Base-by-base conservation (phyloP, 2,113 vertebrate genomes). In the Apodemus sylvaticus region DNA sequence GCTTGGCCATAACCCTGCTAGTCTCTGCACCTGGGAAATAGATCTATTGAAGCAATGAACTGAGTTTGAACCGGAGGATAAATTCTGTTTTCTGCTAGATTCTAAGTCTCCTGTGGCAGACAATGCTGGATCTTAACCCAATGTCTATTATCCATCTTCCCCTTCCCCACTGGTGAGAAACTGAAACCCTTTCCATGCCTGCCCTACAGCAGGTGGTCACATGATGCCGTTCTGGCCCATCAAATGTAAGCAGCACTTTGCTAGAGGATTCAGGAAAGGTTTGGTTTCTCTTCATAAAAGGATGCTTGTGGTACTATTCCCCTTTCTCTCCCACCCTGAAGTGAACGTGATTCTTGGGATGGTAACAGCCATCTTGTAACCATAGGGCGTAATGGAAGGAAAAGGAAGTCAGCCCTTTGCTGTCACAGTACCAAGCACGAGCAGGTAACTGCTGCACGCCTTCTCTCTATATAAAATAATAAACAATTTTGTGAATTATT, bases 261-360 rank as follows among this genome's bases (percentile, higher is more conserved):
- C 26, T 36, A 71, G 55, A 53, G 20, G 11, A 71, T 71, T 78
- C 66, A 64, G n/a, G n/a, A 34, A 70, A 91, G 60, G 42, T 39
- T 86, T 92, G 51, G 62, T 81, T 90, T 88, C 62, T 70, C 70
- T n/a, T 81, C n/a, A 95, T 51, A 48, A 92, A 95, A 93, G 16
- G 31, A 48, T 29, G 26, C 48, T 64, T 45, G 36, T 26, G 66
- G 8, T 13, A 9, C 29, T 34, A 3, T 70, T 74, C 9, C 42
- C 93, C 86, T 85, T 94, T n/a, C 82, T 76, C 31, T 85, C 51
- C 71, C 79, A 71, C 58, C 29, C 74, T 79, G 5, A 70, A 90
- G 51, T 51, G n/a, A 92, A 70, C 45, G 5, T 13, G 13, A 87
- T 13, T 70, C 34, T 58, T 16, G 55, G 76, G 93, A 77, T 45